Base-by-base conservation (phyloP, 2,888 invertebrate species). In the Drosophila anomalata region DNA sequence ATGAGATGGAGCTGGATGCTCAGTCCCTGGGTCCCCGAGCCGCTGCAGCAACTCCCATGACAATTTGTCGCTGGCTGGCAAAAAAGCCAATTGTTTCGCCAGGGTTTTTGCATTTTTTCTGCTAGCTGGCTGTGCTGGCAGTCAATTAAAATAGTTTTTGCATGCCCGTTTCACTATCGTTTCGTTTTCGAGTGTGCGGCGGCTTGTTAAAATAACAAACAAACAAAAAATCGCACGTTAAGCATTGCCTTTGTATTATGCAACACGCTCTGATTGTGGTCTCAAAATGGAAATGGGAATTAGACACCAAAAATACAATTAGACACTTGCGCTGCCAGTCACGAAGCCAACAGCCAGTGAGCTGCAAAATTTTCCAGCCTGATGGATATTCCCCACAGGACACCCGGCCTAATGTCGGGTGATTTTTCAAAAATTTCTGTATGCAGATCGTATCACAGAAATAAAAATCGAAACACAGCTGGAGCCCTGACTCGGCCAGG, bases 231-330 rank as follows among this genome's bases (percentile, higher is more conserved):
- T 76, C 67, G 68, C 60, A 70, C 29, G 53, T 47, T 53, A 75
- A 83, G 77, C 81, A 78, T 73, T 62, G 67, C 78, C 67, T 75
- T 82, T 82, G 83, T 85, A 56, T 87, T 85, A 84, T 85, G 84
- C 84, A 85, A 87, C 84, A 87, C 87, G 87, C 84, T 85, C 87
- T 87, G 79, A 85, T 84, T 87, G 80, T 78, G 77, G 75, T 70
- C 71, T 51, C 57, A 9, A 68, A 68, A 72, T 42, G 41, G 41
- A 58, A 48, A 44, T 46, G 29, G 33, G 20, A 60, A 78, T 59
- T 53, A 41, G 73, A 69, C 61, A 65, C 20, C 22, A 44, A 44
- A 44, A 80, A 79, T 52, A 82, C 79, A 81, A 82, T 81, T 81
- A 85, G 85, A 77, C 81, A 81, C 82, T 82, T 86, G 86, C 78